phyloP scores from a whole-genome alignment of 2,113 vertebrate genomes.

The Scolopax mira region DNA sequence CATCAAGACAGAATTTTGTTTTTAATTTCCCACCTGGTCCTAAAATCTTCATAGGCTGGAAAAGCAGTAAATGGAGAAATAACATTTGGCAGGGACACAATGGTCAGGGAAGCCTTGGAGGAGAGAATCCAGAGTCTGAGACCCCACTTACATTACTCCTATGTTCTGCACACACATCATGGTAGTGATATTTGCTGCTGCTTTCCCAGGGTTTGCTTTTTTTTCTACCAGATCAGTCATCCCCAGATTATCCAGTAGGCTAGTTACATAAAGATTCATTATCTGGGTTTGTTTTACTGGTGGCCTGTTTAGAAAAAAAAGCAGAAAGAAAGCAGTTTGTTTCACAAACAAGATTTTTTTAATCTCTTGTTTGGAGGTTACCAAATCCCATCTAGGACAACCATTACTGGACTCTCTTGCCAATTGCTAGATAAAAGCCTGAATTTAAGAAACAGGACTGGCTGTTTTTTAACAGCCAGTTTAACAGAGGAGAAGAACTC shows the following conservation, averaged over 20 bases:
- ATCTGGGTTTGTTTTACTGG: background rate
- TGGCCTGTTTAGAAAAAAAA: background rate
- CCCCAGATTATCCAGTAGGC: background rate
- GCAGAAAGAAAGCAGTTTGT: background rate
- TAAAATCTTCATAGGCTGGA: background rate
- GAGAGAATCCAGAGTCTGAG: background rate
- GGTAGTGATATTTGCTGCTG: accelerated
- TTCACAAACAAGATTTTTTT: background rate
- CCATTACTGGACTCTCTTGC: background rate
- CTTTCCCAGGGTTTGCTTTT: background rate
- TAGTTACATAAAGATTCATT: background rate
- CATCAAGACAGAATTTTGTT: background rate
- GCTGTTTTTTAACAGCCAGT: no score
- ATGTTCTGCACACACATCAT: no score
- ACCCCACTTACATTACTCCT: background rate
- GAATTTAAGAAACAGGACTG: background rate
- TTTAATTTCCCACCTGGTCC: background rate
- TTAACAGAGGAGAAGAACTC: no score
- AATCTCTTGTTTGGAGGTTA: background rate
- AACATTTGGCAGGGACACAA: background rate
- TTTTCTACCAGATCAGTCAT: background rate
- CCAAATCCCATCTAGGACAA: background rate
- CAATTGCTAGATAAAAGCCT: background rate
- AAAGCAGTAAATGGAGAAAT: background rate
- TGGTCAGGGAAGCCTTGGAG: background rate